Evolutionary conservation across 2,113 vertebrate genomes (phyloP), one percentile per base, ranked within the genome.

Genomic region (Xenus cinereus): DNA sequence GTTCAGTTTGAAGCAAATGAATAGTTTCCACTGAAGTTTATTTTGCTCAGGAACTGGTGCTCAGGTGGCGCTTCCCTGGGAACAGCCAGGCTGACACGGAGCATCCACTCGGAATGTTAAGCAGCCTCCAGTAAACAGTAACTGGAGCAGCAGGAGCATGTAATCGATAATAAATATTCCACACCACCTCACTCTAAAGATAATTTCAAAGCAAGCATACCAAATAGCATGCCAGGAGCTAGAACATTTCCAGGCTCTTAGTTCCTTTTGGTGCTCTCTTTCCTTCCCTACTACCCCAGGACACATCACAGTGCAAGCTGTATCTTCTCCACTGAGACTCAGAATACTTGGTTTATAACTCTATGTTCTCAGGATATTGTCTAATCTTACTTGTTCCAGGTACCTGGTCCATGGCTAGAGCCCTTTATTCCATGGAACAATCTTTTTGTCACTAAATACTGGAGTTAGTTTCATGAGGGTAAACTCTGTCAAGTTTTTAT

Each of bases 81-180:
- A 95, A 39, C 71, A 66, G 83, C 79, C 18, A 35, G 59, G 88
- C 93, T 89, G 88, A 37, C 56, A 32, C 0, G 24, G 59, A 90
- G 57, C 71, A 39, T 33, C 72, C 7, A 53, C 87, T 68, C 50
- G 13, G 94, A 87, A 94, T 95, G 68, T 69, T 76, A 89, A 97
- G 78, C 76, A 94, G 87, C 84, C 84, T 77, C 73, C 63, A 63
- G 68, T 75, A 89, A 89, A 45, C 78, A 64, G n/a, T 9, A 45
- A 62, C 71, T n/a, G 75, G 73, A 94, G 92, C 48, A 90, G 80
- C 69, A 87, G 93, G 59, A 84, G 46, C 68, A 56, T 28, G 50
- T 74, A 88, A 93, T 87, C 41, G 51, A 80, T 89, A 41, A 56
- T 82, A 84, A 96, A 86, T 84, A 93, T 89, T 81, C 89, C 56